A percentile compares a stretch with the other conserved stretches of the same genome.
phyloP scores from a whole-genome alignment of 2,797 vertebrate species.

The Myoxocephalus aenaeus region DNA sequence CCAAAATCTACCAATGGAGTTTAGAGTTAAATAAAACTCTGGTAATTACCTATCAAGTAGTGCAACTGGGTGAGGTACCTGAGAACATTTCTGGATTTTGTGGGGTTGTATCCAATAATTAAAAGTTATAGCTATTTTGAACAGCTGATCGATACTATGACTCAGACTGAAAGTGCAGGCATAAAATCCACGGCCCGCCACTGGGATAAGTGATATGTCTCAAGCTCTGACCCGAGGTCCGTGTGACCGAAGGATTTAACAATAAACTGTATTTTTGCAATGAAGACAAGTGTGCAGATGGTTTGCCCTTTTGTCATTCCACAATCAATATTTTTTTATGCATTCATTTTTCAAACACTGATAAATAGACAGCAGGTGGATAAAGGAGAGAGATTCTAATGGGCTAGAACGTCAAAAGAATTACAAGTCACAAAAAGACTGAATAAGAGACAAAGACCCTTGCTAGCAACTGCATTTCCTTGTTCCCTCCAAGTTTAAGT shows the following conservation, averaged over 20 bases:
- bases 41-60: constrained; percentile 28
- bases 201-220: background rate
- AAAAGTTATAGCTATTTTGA: too few species aligned
- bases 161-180: too few species aligned
- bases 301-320: background rate
- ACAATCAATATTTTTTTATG: background rate
- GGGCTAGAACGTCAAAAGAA: background rate
- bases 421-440: constrained; percentile 4
- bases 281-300: background rate
- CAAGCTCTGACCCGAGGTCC: background rate
- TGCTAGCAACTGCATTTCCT: constrained; percentile 3
- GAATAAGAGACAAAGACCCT: background rate
- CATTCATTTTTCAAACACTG: background rate
- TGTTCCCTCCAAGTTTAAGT: constrained; percentile 25
- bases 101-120: too few species aligned
- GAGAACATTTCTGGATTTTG: constrained; percentile 3
- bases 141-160: too few species aligned
- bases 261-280: background rate
- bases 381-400: background rate
- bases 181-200: too few species aligned
- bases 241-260: background rate
- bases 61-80: background rate
- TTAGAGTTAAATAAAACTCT: constrained; percentile 20
- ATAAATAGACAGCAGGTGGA: background rate
- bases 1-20: constrained; percentile 19